Evolutionary conservation across 2,797 vertebrate species (phyloP).

Genomic region (Cyclopterus lumpus): DNA sequence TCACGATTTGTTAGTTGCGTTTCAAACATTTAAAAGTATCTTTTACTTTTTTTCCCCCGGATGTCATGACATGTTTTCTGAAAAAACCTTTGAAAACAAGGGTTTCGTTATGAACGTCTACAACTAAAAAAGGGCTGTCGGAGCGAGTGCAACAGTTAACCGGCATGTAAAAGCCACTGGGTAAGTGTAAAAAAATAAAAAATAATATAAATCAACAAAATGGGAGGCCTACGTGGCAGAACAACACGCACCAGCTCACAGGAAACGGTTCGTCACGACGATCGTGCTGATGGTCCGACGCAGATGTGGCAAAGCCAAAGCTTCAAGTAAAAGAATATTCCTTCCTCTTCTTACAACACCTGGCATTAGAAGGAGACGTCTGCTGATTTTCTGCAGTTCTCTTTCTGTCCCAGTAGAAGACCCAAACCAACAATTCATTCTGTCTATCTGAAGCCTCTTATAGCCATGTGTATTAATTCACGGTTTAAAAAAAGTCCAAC

Average conservation of each 20-base stretch:
- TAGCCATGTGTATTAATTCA: not conserved
- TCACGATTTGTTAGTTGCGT: not conserved
- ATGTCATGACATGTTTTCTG: not conserved
- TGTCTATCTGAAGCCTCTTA: not conserved
- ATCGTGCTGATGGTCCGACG: not conserved
- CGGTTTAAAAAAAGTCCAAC: constrained; percentile 4
- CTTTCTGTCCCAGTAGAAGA: constrained; percentile 1
- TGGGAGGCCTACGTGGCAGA: not conserved
- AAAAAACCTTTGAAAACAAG: not conserved
- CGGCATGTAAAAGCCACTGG: not conserved
- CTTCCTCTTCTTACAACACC: not conserved
- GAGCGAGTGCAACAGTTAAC: not conserved
- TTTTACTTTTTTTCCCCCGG: not conserved
- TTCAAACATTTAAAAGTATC: not conserved
- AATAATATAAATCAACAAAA: not conserved
- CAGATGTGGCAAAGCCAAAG: not conserved
- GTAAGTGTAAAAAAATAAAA: not conserved
- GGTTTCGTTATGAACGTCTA: not conserved
- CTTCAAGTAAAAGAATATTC: not conserved
- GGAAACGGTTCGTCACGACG: not conserved
- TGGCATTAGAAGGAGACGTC: not conserved
- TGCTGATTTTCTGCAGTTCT: not conserved
- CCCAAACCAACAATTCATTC: not conserved
- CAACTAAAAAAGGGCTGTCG: not conserved
- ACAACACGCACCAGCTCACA: not conserved